A percentile compares a stretch with the other conserved stretches of the same genome.
Evolutionary conservation across 2,888 invertebrate species (phyloP).

Genomic region (Polymixis flavicincta): DNA sequence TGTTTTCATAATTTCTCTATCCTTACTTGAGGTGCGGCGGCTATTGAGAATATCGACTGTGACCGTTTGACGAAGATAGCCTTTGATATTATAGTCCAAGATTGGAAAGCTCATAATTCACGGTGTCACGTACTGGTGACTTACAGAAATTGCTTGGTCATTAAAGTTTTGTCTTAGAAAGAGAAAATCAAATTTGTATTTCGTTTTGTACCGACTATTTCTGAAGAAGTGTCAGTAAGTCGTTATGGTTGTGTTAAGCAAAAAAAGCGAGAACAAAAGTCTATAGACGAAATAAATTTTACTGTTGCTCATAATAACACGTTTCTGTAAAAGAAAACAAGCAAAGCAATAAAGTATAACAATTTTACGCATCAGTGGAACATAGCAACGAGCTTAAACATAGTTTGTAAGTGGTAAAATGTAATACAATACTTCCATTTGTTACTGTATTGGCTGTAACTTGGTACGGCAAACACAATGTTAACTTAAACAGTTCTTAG

Average conservation of each 20-base stretch:
- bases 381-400: conserved; percentile 75
- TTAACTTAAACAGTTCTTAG: conserved; percentile 71
- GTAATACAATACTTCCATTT: conserved; percentile 84
- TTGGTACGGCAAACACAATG: conserved; percentile 76
- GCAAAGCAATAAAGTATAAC: conserved; percentile 71
- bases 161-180: conserved; percentile 18
- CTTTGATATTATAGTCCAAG: conserved; percentile 46
- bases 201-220: conserved; percentile 26
- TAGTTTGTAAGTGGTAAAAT: conserved; percentile 75
- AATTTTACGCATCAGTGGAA: conserved; percentile 75
- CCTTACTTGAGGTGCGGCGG: conserved; percentile 73
- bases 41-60: conserved; percentile 67
- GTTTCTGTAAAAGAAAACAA: conserved; percentile 66
- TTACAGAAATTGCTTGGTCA: conserved; percentile 8
- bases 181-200: conserved; percentile 3
- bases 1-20: conserved; percentile 85
- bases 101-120: conserved; percentile 53
- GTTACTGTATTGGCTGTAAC: conserved; percentile 77
- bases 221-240: conserved; percentile 21
- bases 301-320: conserved; percentile 67
- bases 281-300: conserved; percentile 42
- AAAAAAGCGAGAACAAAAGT: conserved; percentile 48
- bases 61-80: conserved; percentile 51
- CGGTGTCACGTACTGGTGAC: conserved; percentile 19
- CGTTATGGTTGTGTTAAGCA: conserved; percentile 16